phyloP scores from a whole-genome alignment of 2,888 invertebrate genomes.

The Troides aeacus region DNA sequence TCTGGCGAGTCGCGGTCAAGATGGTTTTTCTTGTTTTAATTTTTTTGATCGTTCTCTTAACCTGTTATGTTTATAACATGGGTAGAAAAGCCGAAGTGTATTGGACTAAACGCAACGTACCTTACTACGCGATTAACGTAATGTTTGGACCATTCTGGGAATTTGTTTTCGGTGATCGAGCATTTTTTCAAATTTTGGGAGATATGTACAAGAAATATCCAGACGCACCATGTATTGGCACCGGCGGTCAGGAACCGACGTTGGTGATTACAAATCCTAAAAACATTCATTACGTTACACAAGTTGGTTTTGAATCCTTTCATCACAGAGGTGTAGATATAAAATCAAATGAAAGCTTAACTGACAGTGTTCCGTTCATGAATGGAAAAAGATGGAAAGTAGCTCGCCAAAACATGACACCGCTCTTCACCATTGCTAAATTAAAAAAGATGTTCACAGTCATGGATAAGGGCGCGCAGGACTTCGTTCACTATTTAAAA shows the following conservation, averaged over 20 bases:
- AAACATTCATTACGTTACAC: not conserved
- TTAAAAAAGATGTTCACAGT: not conserved
- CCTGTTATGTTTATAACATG: not conserved
- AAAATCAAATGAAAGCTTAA: not conserved
- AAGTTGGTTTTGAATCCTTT: conserved; percentile 1
- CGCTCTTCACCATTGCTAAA: conserved; percentile 3
- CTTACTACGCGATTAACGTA: not conserved
- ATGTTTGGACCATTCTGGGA: not conserved
- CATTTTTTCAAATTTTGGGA: not conserved
- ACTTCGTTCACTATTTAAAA: not conserved
- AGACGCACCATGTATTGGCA: not conserved
- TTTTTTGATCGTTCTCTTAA: too few species aligned
- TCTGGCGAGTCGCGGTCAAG: too few species aligned
- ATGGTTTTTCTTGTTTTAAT: too few species aligned
- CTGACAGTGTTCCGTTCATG: conserved; percentile 4
- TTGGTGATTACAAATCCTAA: not conserved
- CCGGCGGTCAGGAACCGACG: not conserved
- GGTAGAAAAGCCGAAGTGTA: not conserved
- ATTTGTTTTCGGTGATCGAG: not conserved
- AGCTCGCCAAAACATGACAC: conserved; percentile 1
- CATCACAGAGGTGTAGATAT: not conserved
- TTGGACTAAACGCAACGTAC: not conserved
- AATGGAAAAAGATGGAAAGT: conserved; percentile 3
- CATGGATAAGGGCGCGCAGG: conserved; percentile 3
- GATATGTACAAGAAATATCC: not conserved